phyloP scores from a whole-genome alignment of 2,113 vertebrate genomes.

The Panurus biarmicus region DNA sequence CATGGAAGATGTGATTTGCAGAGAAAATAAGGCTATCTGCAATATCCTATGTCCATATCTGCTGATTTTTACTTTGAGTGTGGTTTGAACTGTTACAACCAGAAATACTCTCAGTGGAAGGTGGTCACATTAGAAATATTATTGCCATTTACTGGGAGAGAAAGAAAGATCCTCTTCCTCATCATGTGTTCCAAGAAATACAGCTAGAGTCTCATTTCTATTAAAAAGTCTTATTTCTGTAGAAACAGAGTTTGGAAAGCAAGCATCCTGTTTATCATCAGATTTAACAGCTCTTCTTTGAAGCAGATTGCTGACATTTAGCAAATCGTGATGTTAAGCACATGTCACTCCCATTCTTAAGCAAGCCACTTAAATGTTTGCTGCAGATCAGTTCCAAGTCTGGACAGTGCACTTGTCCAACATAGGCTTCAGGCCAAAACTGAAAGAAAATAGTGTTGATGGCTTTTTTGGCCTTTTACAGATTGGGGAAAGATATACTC shows the following conservation, averaged over 20 bases:
- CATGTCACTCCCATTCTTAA: background rate
- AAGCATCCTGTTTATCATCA: background rate
- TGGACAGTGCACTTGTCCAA: background rate
- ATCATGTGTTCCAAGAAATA: background rate
- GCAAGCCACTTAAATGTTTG: background rate
- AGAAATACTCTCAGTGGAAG: background rate
- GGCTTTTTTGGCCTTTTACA: background rate
- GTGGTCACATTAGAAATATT: accelerated
- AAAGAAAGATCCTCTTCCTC: background rate
- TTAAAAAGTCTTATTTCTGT: background rate
- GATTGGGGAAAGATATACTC: background rate
- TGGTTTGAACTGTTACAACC: background rate
- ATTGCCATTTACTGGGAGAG: background rate
- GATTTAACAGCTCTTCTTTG: background rate
- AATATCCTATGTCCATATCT: background rate
- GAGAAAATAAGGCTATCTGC: background rate
- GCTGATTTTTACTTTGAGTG: background rate
- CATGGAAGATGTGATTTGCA: background rate
- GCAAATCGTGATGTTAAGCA: background rate
- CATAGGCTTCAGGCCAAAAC: background rate
- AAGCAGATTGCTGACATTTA: background rate
- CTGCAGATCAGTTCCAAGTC: background rate
- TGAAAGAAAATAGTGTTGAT: background rate
- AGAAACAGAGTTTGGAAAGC: background rate
- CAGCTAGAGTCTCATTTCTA: background rate